phyloP scores from a whole-genome alignment of 92 coral and sea anemone species.

The Micromussa lordhowensis region DNA sequence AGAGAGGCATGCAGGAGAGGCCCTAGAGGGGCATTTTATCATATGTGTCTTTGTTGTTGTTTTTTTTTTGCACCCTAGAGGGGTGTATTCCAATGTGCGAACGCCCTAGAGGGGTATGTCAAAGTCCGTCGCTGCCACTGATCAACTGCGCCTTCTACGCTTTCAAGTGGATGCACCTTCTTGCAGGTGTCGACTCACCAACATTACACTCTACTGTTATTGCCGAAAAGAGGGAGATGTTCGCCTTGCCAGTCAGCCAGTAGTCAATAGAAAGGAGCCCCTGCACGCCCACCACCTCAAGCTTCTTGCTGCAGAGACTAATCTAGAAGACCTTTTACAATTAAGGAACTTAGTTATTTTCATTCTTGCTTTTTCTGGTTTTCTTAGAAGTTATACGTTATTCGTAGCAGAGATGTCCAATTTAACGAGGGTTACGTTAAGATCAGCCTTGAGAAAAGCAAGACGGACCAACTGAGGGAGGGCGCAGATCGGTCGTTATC shows the following conservation, averaged over 20 bases:
- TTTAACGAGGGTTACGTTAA: constrained; percentile 13
- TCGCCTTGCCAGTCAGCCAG: constrained; percentile 15
- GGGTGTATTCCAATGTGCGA: no score
- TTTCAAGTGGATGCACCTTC: constrained; percentile 23
- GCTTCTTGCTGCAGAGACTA: no score
- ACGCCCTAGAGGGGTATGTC: no score
- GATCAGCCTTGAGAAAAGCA: constrained; percentile 46
- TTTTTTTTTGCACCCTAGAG: no score
- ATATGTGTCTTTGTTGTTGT: no score
- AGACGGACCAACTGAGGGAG: constrained; percentile 42
- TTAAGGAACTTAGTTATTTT: no score
- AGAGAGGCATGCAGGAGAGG: no score
- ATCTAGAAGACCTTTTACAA: no score
- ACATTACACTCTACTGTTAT: constrained; percentile 25
- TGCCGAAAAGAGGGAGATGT: constrained; percentile 32
- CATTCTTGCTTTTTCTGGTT: constrained; percentile 13
- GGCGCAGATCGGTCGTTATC: constrained; percentile 25
- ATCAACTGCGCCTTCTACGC: constrained; percentile 4
- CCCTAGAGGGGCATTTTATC: no score
- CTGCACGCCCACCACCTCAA: constrained; percentile 37
- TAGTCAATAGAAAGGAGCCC: constrained; percentile 33
- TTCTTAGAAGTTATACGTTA: constrained; percentile 24
- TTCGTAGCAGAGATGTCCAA: constrained; percentile 14
- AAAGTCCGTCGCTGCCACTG: no score
- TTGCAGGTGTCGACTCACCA: constrained; percentile 33